phyloP scores from a whole-genome alignment of 2,888 invertebrate genomes.

The Pammene fasciana region DNA sequence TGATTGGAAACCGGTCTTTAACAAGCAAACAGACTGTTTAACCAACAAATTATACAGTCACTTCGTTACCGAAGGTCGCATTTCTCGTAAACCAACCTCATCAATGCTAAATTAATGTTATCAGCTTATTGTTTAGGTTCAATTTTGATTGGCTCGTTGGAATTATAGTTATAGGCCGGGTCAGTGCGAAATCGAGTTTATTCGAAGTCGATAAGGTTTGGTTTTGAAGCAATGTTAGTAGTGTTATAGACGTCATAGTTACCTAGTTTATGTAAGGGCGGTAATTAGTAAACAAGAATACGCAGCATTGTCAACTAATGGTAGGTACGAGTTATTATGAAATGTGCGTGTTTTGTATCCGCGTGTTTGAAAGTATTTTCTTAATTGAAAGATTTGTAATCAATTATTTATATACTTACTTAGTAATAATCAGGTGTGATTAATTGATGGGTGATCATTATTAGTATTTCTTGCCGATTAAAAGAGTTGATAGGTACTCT shows the following conservation, averaged over 20 bases:
- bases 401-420: not conserved
- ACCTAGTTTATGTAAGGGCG: constrained; percentile 4
- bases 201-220: not conserved
- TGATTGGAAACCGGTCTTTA: constrained; percentile 34
- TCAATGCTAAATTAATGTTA: constrained; percentile 1
- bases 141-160: not conserved
- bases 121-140: not conserved
- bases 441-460: too few relatives aligned
- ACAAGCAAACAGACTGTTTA: constrained; percentile 44
- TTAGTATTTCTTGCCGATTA: too few relatives aligned
- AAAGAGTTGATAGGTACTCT: too few relatives aligned
- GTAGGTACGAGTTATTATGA: not conserved
- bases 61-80: constrained; percentile 43
- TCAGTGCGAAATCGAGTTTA: constrained; percentile 7
- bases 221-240: not conserved
- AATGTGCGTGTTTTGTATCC: not conserved
- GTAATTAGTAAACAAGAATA: constrained; percentile 17
- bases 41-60: constrained; percentile 45
- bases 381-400: not conserved
- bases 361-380: not conserved
- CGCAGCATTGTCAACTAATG: constrained; percentile 3
- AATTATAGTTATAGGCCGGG: not conserved
- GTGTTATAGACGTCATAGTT: not conserved
- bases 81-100: not conserved
- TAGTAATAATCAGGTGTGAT: not conserved